Evolutionary conservation across 2,113 vertebrate species (phyloP).

Genomic region (Callopanchax toddi): DNA sequence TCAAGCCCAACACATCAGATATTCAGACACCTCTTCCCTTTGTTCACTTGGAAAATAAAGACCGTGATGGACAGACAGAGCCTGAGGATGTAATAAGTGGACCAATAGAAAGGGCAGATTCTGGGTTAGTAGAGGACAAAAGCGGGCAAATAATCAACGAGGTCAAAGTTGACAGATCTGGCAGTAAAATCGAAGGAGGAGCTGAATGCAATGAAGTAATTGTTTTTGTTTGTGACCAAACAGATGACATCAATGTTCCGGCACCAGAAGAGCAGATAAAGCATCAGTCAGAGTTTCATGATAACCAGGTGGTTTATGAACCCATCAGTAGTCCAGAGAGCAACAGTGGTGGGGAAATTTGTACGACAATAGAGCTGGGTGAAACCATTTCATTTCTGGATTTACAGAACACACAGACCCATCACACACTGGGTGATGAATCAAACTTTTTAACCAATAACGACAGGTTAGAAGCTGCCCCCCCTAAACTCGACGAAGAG

Average conservation of each 20-base stretch:
- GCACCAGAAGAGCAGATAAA: conserved; percentile 46
- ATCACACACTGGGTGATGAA: conserved; percentile 10
- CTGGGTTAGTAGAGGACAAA: too few species aligned
- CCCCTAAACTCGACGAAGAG: conserved; percentile 13
- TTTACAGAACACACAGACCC: conserved; percentile 23
- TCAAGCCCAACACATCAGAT: conserved; percentile 2
- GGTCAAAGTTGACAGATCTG: neutral
- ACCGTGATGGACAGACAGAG: conserved; percentile 4
- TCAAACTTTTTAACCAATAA: conserved; percentile 13
- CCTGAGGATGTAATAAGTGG: conserved; percentile 23
- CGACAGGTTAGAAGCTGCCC: conserved; percentile 2
- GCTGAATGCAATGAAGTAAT: conserved; percentile 34
- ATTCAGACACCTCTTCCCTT: conserved; percentile 4
- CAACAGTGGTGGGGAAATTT: conserved; percentile 40
- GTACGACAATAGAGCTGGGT: conserved; percentile 26
- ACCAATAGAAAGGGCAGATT: conserved; percentile 28
- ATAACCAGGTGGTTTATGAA: conserved; percentile 69
- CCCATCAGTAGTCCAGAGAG: conserved; percentile 76
- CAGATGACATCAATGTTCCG: conserved; percentile 26
- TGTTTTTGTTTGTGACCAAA: conserved; percentile 47
- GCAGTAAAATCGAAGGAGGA: conserved; percentile 27
- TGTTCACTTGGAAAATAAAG: conserved; percentile 15
- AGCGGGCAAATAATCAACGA: conserved; percentile 19
- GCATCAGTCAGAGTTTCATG: conserved; percentile 36
- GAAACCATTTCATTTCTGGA: conserved; percentile 40